These are phyloP conservation scores for Coelopa pilipes DNA, from an alignment of 2,888 invertebrate species.

Conservation along the genomic window DNA sequence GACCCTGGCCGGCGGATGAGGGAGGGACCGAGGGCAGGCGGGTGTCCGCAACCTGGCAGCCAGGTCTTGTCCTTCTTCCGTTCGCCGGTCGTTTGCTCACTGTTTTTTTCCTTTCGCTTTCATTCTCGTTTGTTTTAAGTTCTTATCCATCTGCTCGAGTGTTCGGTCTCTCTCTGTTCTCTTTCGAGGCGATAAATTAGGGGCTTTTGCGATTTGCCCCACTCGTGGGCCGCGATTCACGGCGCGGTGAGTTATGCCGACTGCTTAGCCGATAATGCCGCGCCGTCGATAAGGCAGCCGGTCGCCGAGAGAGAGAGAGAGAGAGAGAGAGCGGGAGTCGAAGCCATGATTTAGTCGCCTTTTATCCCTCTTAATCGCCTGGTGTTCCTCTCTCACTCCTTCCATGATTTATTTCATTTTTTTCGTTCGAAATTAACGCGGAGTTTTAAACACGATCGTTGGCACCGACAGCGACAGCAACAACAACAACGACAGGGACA, in stretches of 20 bases:
- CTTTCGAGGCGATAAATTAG: slow-evolving; percentile 27
- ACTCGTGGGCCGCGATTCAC: neutral
- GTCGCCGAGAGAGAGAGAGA: no score
- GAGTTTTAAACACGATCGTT: no score
- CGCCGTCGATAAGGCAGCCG: slow-evolving; percentile 2
- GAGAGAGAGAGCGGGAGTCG: no score
- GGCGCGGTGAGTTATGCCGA: slow-evolving; percentile 7
- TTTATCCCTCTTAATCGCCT: no score
- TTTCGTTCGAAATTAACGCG: no score
- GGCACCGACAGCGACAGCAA: no score
- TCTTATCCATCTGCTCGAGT: neutral
- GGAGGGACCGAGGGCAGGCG: neutral
- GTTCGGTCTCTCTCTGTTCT: neutral
- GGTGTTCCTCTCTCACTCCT: no score
- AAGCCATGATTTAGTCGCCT: slow-evolving; percentile 1
- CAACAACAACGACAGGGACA: no score
- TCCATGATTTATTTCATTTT: no score
- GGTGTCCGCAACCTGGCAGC: neutral
- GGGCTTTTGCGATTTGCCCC: slow-evolving; percentile 18
- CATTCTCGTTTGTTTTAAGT: neutral
- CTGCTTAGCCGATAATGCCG: slow-evolving; percentile 8
- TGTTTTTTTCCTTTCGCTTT: neutral
- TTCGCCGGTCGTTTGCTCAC: neutral
- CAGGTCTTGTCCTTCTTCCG: neutral
- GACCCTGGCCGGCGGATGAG: neutral